Evolutionary conservation across 2,888 invertebrate genomes (phyloP), one percentile per base, ranked within the genome.

Genomic region (Euzetes globulus): DNA sequence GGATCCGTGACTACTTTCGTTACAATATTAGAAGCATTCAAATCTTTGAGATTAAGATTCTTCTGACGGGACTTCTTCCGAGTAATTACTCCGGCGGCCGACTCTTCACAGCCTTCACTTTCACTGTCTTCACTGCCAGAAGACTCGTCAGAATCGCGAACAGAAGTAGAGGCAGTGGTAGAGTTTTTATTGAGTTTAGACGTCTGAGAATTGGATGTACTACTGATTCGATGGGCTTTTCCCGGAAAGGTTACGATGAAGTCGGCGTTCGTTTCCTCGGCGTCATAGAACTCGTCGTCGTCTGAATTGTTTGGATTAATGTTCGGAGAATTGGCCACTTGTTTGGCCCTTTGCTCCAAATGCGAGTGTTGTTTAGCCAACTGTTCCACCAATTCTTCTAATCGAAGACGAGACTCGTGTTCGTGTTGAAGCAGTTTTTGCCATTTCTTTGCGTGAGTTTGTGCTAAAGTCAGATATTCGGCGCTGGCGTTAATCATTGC

Each of bases 341-440:
- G 79, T 76, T 84, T 83, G 25, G 93, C 94, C 17, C 80, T 81
- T 83, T 94, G 91, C 84, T 99, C 99, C 78, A 99, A 86, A 80
- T 91, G 91, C 75, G 95, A 94, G 83, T 97, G 98, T 82, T 99
- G 99, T 79, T 94, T 88, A 17, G 99, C 99, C 77, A 99, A 86
- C 81, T 96, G 95, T 82, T 99, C 98, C 19, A 99, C 94, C 86
- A 99, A 93, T 81, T 96, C 96, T 81, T 96, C 94, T 77, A 96
- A 85, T 68, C 94, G 88, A 82, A 90, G 87, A 80, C 95, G 89
- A 84, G 97, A 95, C 79, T 97, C 95, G 27, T 96, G 89, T 82
- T 99, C 97, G 83, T 94, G 92, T 79, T 95, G 92, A 77, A 98
- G 84, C 82, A 94, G 88, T 79, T 92, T 90, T 79, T 91, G 91